Base-by-base conservation (phyloP, 2,888 invertebrate species). In the Eumerus sabulonum region DNA sequence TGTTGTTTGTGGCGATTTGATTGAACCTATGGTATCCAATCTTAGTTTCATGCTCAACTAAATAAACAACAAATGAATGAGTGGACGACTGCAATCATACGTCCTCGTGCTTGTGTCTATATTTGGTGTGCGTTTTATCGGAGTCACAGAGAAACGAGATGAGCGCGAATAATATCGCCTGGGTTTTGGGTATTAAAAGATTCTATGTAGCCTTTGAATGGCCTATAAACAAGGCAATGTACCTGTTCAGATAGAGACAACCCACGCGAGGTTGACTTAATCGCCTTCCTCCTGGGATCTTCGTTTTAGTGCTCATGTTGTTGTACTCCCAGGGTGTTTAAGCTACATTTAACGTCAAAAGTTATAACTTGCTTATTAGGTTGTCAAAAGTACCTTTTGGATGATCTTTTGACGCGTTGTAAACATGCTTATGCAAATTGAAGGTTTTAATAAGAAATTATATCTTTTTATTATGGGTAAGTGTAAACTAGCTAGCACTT, bases 181-280 rank as follows among this genome's bases (percentile, higher is more conserved):
- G 56, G 17, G 17, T 62, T 67, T 19, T 40, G 62, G 3, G 53
- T 63, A 59, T 57, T 27, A 47, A 62, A 67, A 62, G 66, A 72
- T 73, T 72, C 68, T 59, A 79, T 79, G 63, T 63, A 73, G 48
- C 59, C 54, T 51, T 45, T 56, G 45, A 74, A 81, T 74, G 74
- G 83, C 76, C 81, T 81, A 76, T 82, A 83, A 82, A 82, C 82
- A 79, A 83, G 68, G 79, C 71, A 79, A 71, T 81, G 17, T 53
- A 82, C 82, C 77, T 82, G 67, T 62, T 57, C 76, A 70, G 14
- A 11, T n/a, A n/a, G 60, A 56, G 64, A 63, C 73, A 73, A 19
- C 82, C 83, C 81, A 82, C 83, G 82, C 77, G 64, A 27, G 40
- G 64, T 54, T 2, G 27, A 27, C 27, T 27, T 27, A 27, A 27